These are phyloP conservation scores for Bombus superbus DNA, from an alignment of 1,140 invertebrate genomes.

Conservation along the genomic window DNA sequence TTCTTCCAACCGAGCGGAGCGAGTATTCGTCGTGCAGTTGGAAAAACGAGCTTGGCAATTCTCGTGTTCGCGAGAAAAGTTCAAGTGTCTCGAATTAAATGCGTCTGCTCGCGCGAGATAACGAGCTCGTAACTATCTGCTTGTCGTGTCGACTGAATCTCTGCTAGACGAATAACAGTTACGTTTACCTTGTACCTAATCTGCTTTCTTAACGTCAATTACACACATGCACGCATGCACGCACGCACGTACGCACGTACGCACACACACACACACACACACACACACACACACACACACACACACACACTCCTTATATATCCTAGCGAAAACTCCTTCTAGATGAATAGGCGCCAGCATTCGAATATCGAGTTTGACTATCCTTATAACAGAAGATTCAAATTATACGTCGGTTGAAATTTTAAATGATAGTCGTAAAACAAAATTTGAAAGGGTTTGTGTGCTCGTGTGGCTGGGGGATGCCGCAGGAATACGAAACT, in stretches of 20 bases:
- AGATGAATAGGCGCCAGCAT: neutral
- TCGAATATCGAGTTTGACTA: neutral
- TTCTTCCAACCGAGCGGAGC: neutral
- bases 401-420: neutral
- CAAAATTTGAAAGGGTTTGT: neutral
- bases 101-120: constrained; percentile 44
- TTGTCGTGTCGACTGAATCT: constrained; percentile 40
- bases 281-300: accelerated
- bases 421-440: too few relatives aligned
- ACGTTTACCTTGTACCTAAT: constrained; percentile 42
- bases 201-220: constrained; percentile 32
- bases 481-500: neutral
- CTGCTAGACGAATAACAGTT: constrained; percentile 37
- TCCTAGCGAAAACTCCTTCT: neutral
- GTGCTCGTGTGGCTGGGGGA: neutral
- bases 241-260: too few relatives aligned
- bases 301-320: neutral
- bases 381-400: neutral
- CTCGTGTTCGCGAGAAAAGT: constrained; percentile 15
- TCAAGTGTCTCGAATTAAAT: constrained; percentile 48
- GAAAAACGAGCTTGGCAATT: neutral
- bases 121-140: constrained; percentile 43
- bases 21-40: neutral
- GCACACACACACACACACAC: too few relatives aligned
- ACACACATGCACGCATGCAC: neutral